phyloP scores from a whole-genome alignment of 92 coral and sea anemone species.

The Virgularia gustaviana region DNA sequence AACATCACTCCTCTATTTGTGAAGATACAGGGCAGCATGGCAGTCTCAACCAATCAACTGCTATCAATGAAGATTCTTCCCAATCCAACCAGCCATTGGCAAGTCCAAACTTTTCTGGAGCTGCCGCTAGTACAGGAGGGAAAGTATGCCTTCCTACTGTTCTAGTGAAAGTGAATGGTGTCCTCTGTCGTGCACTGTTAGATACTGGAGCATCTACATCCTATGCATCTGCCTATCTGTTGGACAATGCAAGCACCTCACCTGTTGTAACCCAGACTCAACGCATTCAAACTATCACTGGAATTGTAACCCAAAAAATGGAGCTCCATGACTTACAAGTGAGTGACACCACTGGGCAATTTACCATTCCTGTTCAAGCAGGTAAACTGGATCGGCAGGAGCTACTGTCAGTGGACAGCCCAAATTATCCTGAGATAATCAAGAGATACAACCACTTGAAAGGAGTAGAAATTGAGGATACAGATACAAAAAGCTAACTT shows the following conservation, averaged over 20 bases:
- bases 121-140: slow-evolving; percentile 45
- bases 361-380: slow-evolving; percentile 24
- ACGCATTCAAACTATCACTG: slow-evolving; percentile 47
- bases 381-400: slow-evolving; percentile 48
- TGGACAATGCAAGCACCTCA: no score
- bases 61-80: no score
- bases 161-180: slow-evolving; percentile 38
- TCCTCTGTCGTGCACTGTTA: slow-evolving; percentile 45
- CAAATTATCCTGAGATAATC: no score
- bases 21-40: slow-evolving; percentile 4
- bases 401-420: no score
- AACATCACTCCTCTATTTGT: slow-evolving; percentile 55
- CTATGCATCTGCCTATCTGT: slow-evolving; percentile 43
- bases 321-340: slow-evolving; percentile 40
- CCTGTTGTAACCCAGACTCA: no score
- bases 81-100: no score
- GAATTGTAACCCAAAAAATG: slow-evolving; percentile 37
- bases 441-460: no score
- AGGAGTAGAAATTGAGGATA: slow-evolving; percentile 26
- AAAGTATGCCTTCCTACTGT: slow-evolving; percentile 39
- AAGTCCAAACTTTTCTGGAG: no score
- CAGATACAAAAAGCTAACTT: slow-evolving; percentile 34
- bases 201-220: slow-evolving; percentile 46
- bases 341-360: slow-evolving; percentile 27
- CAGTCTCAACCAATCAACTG: no score